Evolutionary conservation across 2,113 vertebrate genomes (phyloP).

Genomic region (Pluvianellus socialis): DNA sequence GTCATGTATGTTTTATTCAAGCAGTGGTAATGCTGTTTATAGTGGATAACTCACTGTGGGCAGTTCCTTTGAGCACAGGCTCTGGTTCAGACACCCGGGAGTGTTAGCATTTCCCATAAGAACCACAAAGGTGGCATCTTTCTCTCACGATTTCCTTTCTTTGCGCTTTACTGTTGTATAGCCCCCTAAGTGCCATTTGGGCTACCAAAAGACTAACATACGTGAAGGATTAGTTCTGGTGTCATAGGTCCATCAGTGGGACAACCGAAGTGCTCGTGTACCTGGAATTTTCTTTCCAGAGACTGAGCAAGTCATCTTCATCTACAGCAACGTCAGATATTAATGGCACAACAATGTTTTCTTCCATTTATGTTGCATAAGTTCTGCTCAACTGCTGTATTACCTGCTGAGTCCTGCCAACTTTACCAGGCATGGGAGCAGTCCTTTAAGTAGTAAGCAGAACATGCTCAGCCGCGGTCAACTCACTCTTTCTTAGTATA

Average conservation of each 20-base stretch:
- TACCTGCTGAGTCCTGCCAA: neutral
- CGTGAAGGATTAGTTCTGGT: neutral
- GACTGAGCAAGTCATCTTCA: neutral
- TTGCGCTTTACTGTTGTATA: neutral
- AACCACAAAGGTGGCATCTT: neutral
- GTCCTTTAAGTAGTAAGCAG: neutral
- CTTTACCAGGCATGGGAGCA: neutral
- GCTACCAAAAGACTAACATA: neutral
- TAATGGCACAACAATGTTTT: neutral
- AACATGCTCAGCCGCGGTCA: neutral
- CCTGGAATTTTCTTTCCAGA: neutral
- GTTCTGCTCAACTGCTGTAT: neutral
- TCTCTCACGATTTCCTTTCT: neutral
- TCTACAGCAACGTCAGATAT: neutral
- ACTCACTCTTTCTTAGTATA: neutral
- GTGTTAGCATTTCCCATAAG: neutral
- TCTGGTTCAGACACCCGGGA: neutral
- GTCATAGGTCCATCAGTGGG: neutral
- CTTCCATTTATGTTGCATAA: neutral
- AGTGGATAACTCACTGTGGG: neutral
- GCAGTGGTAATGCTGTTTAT: neutral
- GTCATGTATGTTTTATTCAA: neutral
- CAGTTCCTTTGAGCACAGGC: neutral
- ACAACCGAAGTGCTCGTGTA: neutral
- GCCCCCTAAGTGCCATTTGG: neutral